These are phyloP conservation scores for Oncorhynchus tshawytscha DNA, from an alignment of 2,113 vertebrate species.

Conservation along the genomic window DNA sequence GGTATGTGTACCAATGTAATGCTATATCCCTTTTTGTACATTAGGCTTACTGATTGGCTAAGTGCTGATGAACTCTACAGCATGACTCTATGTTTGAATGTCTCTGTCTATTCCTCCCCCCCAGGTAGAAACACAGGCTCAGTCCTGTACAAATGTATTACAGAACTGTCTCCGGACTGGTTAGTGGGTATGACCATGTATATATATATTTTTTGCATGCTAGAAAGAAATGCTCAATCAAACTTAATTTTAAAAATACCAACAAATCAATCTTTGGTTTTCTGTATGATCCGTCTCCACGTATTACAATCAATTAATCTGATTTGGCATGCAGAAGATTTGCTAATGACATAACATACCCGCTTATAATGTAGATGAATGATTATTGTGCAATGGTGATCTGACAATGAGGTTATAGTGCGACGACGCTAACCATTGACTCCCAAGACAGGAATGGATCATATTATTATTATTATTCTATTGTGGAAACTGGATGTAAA, in stretches of 20 bases:
- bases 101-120: not conserved
- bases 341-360: not conserved
- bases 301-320: not conserved
- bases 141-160: not conserved
- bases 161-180: not conserved
- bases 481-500: not conserved
- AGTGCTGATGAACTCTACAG: not conserved
- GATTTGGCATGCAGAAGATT: constrained; percentile 4
- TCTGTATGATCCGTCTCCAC: not conserved
- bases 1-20: not conserved
- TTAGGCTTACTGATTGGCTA: not conserved
- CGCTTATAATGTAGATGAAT: constrained; percentile 5
- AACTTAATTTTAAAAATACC: not conserved
- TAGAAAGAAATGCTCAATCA: not conserved
- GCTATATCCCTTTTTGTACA: not conserved
- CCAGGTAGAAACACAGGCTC: constrained; percentile 6
- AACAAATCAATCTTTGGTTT: not conserved
- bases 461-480: not conserved
- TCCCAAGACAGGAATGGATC: not conserved
- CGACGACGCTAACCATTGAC: not conserved
- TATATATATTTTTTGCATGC: not conserved
- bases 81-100: not conserved
- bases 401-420: not conserved
- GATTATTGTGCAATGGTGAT: constrained; percentile 10
- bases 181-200: constrained; percentile 7